Conservation (phyloP, 2,888 invertebrate genomes). For the Machimus atricapillus region DNA sequence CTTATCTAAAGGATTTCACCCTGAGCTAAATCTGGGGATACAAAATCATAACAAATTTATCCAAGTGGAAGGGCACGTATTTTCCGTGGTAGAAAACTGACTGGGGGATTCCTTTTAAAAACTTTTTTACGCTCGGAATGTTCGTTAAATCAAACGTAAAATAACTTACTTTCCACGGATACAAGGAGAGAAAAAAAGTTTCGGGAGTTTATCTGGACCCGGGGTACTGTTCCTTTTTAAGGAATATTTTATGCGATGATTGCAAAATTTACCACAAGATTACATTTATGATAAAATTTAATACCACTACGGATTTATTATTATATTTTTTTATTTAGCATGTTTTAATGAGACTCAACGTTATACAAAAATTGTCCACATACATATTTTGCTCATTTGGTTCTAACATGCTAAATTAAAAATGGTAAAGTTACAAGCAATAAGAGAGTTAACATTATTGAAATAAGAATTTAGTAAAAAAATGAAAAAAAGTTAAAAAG, state of each 20-base stretch:
- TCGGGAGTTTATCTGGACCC: neutral
- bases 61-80: conserved; percentile 25
- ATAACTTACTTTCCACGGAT: conserved; percentile 4
- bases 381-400: too few species aligned
- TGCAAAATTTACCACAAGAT: neutral
- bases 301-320: neutral
- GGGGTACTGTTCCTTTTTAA: neutral
- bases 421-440: too few species aligned
- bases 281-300: neutral
- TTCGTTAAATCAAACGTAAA: conserved; percentile 33
- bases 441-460: too few species aligned
- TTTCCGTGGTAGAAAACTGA: conserved; percentile 14
- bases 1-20: conserved; percentile 10
- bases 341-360: neutral
- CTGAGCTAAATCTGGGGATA: conserved; percentile 14
- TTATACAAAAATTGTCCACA: neutral
- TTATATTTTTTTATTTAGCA: neutral
- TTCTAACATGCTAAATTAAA: too few species aligned
- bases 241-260: neutral
- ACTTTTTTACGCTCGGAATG: conserved; percentile 20
- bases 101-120: neutral
- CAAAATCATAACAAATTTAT: conserved; percentile 26
- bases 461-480: too few species aligned
- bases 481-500: too few species aligned
- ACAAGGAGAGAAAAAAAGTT: neutral